phyloP scores from a whole-genome alignment of 92 coral and sea anemone species.

The Palythoa caribaeorum region DNA sequence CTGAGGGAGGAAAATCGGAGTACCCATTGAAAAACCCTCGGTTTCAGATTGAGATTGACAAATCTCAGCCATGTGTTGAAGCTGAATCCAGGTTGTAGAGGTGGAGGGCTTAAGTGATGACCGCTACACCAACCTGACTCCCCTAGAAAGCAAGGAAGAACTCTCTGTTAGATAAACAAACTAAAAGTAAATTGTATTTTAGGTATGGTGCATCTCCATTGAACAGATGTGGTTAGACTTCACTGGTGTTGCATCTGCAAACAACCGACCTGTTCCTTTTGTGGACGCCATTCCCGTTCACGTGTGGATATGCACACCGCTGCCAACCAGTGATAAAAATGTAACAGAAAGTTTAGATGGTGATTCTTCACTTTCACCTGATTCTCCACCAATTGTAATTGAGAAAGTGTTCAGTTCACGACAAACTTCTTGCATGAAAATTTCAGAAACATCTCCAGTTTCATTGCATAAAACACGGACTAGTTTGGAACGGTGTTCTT shows the following conservation, averaged over 20 bases:
- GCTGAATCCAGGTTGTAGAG: no score
- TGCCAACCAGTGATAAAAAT: constrained; percentile 33
- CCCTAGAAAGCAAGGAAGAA: neutral
- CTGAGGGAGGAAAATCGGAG: no score
- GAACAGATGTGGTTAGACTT: constrained; percentile 95
- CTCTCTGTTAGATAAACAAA: no score
- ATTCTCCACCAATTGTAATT: neutral
- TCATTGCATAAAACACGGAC: constrained; percentile 47
- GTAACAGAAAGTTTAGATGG: neutral
- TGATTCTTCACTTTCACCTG: neutral
- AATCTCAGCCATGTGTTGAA: no score
- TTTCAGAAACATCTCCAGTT: constrained; percentile 50
- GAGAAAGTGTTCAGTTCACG: constrained; percentile 1
- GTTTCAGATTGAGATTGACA: no score
- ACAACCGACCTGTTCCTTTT: constrained; percentile 88
- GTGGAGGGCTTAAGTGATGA: no score
- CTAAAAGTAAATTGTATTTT: neutral
- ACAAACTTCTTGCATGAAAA: constrained; percentile 32
- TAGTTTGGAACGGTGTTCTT: constrained; percentile 35
- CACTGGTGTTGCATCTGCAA: constrained; percentile 79
- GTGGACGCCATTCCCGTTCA: constrained; percentile 91
- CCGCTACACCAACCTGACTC: no score
- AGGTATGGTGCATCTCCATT: constrained; percentile 94
- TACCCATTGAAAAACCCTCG: no score
- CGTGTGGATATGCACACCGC: constrained; percentile 94